These are phyloP conservation scores for rat (Rattus norvegicus) DNA, from an alignment of 2,113 vertebrate genomes.

Conservation along the genomic window GRCr8 NC_086038.1:9157501-9158000, in stretches of 20 bases:
- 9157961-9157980: background rate
- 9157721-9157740: slow-evolving; percentile 57
- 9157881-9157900: background rate
- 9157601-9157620: background rate
- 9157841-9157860: background rate
- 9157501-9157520: rapidly evolving
- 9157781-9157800: background rate
- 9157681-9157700: slow-evolving; percentile 61
- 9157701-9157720: slow-evolving; percentile 66
- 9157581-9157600: background rate
- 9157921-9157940: background rate
- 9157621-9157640: background rate
- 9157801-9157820: background rate
- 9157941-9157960: no score
- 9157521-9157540: background rate
- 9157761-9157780: slow-evolving; percentile 60
- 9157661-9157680: slow-evolving; percentile 72
- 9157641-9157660: slow-evolving; percentile 56
- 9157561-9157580: background rate
- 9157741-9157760: background rate
- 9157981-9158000: background rate
- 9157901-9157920: background rate
- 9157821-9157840: background rate
- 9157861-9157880: no score
- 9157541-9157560: background rate